Evolutionary conservation across 2,113 vertebrate genomes (phyloP).

Genomic region (Elephas maximus): DNA sequence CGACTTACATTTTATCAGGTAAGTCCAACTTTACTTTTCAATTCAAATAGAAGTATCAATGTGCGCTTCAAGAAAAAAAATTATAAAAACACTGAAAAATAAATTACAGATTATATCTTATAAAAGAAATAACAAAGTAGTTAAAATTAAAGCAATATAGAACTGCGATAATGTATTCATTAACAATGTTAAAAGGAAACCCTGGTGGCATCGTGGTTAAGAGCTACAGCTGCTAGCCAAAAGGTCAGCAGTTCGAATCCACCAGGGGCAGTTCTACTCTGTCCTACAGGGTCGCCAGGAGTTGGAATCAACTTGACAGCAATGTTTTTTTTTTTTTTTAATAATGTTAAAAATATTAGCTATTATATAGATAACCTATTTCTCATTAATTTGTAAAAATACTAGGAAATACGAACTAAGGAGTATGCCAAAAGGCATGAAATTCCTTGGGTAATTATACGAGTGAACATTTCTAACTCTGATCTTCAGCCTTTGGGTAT

Average conservation of each 20-base stretch:
- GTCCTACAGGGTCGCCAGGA: no score
- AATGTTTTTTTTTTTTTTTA: no score
- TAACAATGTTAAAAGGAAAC: no score
- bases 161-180: not conserved
- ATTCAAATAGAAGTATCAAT: not conserved
- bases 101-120: not conserved
- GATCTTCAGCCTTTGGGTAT: not conserved
- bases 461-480: not conserved
- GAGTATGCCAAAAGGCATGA: not conserved
- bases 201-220: no score
- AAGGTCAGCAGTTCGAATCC: no score
- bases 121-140: slow-evolving; percentile 1
- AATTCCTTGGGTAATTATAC: not conserved
- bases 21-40: slow-evolving; percentile 25
- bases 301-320: no score
- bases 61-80: slow-evolving; percentile 34
- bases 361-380: not conserved
- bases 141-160: slow-evolving; percentile 52
- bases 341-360: not conserved
- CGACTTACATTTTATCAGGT: not conserved
- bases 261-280: no score
- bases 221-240: no score
- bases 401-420: not conserved
- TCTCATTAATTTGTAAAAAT: not conserved
- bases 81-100: slow-evolving; percentile 6